phyloP scores from a whole-genome alignment of 1,140 invertebrate species.

The Probaryconus sp. region DNA sequence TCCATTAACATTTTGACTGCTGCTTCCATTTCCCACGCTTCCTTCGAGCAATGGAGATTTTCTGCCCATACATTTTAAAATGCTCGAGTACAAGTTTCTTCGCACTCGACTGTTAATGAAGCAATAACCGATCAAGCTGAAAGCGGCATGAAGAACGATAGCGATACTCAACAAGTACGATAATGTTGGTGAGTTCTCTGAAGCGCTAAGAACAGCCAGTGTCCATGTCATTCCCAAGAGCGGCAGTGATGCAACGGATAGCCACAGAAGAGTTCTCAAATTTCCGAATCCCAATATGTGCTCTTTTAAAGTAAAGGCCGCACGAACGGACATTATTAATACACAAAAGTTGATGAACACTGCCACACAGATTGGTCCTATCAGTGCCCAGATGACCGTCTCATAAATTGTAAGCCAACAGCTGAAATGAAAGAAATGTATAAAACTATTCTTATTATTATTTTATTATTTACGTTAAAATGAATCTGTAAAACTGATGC shows the following conservation, averaged over 20 bases:
- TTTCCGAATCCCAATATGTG: conserved; percentile 94
- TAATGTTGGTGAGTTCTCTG: conserved; percentile 85
- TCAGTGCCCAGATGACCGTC: conserved; percentile 93
- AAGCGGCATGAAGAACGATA: conserved; percentile 85
- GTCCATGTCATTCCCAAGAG: conserved; percentile 89
- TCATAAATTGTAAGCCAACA: conserved; percentile 97
- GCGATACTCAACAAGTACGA: conserved; percentile 86
- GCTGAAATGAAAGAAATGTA: conserved; percentile 78
- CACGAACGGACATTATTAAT: conserved; percentile 90
- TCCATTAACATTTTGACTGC: conserved; percentile 85
- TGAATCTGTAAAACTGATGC: conserved; percentile 12
- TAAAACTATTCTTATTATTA: conserved; percentile 30
- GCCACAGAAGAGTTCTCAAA: conserved; percentile 90
- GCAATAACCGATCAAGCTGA: conserved; percentile 90
- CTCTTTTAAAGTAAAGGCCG: conserved; percentile 93
- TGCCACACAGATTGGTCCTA: conserved; percentile 89
- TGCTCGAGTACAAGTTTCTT: conserved; percentile 82
- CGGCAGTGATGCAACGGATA: conserved; percentile 88
- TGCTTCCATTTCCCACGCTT: conserved; percentile 83
- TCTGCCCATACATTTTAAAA: conserved; percentile 88
- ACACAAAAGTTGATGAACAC: conserved; percentile 88
- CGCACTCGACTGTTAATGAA: conserved; percentile 88
- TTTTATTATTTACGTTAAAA: conserved; percentile 24
- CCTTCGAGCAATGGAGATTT: conserved; percentile 89
- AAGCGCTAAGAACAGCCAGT: conserved; percentile 87